Base-by-base conservation (phyloP, 2,113 vertebrate species). In the Cacatua alba region DNA sequence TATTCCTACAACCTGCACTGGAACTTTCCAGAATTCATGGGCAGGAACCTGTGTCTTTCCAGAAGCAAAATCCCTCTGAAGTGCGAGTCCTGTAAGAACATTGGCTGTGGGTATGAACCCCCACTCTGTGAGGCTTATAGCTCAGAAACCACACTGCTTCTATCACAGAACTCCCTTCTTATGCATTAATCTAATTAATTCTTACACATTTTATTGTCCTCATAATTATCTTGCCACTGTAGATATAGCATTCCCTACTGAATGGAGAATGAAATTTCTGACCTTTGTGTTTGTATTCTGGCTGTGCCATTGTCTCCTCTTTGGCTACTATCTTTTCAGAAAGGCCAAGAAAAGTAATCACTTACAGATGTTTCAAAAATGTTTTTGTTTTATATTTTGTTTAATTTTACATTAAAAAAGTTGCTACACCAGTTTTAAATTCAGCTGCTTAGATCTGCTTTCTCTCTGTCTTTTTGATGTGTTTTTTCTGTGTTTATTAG, bases 51-150 rank as follows among this genome's bases (percentile, higher is more conserved):
- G 6, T 46, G 26, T 39, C 48, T 69, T 72, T 88, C n/a, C 28
- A 67, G 31, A 13, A 35, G 29, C 0, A 0, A 92, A 83, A 71
- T 48, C 31, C 4, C 31, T 46, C 23, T 63, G 25, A 65, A 44
- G 5, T 16, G 11, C 8, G 21, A 26, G 20, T 28, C 17, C 59
- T 69, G 8, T 6, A 17, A 24, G 28, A 74, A 1, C 8, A 2
- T 6, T 1, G 7, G 13, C 17, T 80, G 26, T 15, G 14, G 31
- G 9, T 35, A 44, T 0, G 0, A 69, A 5, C 16, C 9, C 2
- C 5, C 8, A 3, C 7, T 68, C 33, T 68, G 18, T 31, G 67
- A 52, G 29, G 4, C 41, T 87, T 0, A 0, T 20, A 60, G 23
- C 31, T 87, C 48, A 60, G 35, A n/a, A 75, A 14, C 5, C 52